Conservation (phyloP, 2,888 invertebrate species). For the Sacculina carcini region DNA sequence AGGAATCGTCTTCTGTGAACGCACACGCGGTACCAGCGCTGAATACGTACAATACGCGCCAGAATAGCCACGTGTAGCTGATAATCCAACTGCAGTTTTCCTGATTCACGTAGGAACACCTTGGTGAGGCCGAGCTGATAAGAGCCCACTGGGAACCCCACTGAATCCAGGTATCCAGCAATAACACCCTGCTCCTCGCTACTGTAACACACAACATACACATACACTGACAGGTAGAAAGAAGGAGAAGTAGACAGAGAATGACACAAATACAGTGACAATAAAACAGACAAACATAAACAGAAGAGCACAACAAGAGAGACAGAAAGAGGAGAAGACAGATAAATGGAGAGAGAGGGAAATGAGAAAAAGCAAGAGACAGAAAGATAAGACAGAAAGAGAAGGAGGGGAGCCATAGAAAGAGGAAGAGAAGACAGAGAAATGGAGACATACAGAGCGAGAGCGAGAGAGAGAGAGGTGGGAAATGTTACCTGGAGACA, state of each 20-base stretch:
- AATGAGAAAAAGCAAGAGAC: no score
- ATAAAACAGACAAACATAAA: no score
- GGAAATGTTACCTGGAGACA: no score
- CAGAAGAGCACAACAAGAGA: no score
- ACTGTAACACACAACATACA: not conserved
- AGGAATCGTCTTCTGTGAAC: slow-evolving; percentile 51
- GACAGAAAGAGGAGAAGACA: no score
- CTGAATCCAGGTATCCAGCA: slow-evolving; percentile 47
- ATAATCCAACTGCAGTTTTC: slow-evolving; percentile 73
- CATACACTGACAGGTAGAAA: not conserved
- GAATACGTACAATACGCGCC: slow-evolving; percentile 68
- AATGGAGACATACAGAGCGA: no score
- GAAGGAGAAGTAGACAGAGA: not conserved
- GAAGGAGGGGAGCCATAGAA: no score
- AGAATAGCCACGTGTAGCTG: slow-evolving; percentile 79
- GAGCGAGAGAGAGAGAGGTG: no score
- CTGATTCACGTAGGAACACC: slow-evolving; percentile 77
- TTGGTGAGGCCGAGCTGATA: slow-evolving; percentile 70
- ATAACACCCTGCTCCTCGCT: slow-evolving; percentile 40
- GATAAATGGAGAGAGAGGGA: no score
- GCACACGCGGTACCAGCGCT: slow-evolving; percentile 65
- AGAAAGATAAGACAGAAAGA: no score
- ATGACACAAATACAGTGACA: no score
- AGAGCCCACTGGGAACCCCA: slow-evolving; percentile 63
- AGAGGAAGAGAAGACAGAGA: no score